These are phyloP conservation scores for Lagorchestes hirsutus DNA, from an alignment of 2,797 vertebrate species.

Conservation along the genomic window DNA sequence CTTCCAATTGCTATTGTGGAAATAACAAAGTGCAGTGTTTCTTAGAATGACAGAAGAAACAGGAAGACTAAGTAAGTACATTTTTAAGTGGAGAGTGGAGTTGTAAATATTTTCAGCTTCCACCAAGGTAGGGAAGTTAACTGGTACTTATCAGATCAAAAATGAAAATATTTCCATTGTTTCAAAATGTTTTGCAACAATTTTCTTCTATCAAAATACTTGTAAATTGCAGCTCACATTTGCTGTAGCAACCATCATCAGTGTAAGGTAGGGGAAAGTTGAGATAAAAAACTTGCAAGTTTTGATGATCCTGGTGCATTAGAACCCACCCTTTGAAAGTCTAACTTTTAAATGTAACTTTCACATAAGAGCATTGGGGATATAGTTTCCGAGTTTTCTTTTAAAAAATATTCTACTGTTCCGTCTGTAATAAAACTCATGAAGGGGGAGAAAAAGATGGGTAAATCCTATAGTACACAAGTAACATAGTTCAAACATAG, in stretches of 20 bases:
- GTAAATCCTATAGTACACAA: background rate
- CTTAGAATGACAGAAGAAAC: slow-evolving; percentile 65
- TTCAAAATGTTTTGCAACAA: slow-evolving; percentile 55
- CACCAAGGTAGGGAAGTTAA: slow-evolving; percentile 64
- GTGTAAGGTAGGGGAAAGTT: slow-evolving; percentile 32
- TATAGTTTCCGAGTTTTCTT: slow-evolving; percentile 14
- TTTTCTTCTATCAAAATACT: slow-evolving; percentile 54
- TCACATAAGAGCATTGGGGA: slow-evolving; percentile 29
- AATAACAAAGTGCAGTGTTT: slow-evolving; percentile 59
- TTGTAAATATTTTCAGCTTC: slow-evolving; percentile 63
- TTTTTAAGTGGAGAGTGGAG: slow-evolving; percentile 59
- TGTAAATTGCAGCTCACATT: background rate
- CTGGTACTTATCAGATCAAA: slow-evolving; percentile 39
- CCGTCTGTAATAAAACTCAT: background rate
- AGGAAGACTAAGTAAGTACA: slow-evolving; percentile 64
- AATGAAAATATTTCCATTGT: slow-evolving; percentile 74
- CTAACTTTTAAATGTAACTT: slow-evolving; percentile 43
- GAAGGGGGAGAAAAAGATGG: background rate
- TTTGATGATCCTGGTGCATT: background rate
- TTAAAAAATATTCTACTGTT: slow-evolving; percentile 25
- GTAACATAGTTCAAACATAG: background rate
- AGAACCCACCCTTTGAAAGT: background rate
- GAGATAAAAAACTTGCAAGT: slow-evolving; percentile 47
- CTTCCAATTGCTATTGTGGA: slow-evolving; percentile 31
- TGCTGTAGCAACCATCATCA: background rate